Conservation (phyloP, 2,888 invertebrate species). For the Ptilodon capucinus region DNA sequence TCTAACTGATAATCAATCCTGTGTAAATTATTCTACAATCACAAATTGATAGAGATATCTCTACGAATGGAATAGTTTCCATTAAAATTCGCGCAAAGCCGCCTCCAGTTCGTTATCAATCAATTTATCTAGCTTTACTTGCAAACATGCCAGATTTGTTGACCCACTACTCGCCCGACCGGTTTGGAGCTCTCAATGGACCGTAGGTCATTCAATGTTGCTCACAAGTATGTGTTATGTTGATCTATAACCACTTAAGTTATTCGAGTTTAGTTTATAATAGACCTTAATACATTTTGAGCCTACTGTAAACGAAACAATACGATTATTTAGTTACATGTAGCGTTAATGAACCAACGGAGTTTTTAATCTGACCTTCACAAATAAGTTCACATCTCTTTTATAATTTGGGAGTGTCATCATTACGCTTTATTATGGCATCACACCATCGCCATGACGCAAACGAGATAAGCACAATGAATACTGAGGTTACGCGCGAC, state of each 20-base stretch:
- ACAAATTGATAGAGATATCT: slow-evolving; percentile 57
- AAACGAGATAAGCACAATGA: slow-evolving; percentile 24
- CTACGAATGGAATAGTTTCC: slow-evolving; percentile 61
- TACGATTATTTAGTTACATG: slow-evolving; percentile 5
- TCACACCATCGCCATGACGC: slow-evolving; percentile 24
- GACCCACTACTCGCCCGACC: slow-evolving; percentile 60
- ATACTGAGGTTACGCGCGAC: slow-evolving; percentile 18
- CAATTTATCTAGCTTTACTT: slow-evolving; percentile 72
- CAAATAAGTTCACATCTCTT: slow-evolving; percentile 21
- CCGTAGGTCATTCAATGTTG: slow-evolving; percentile 52
- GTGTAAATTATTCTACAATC: slow-evolving; percentile 57
- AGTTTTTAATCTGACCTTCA: slow-evolving; percentile 18
- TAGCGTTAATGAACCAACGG: slow-evolving; percentile 6
- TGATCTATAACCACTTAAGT: slow-evolving; percentile 21
- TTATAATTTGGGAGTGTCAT: slow-evolving; percentile 21
- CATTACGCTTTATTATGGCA: slow-evolving; percentile 27
- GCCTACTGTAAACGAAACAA: slow-evolving; percentile 5
- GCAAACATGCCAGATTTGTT: slow-evolving; percentile 63
- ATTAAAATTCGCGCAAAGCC: slow-evolving; percentile 69
- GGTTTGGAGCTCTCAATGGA: slow-evolving; percentile 61
- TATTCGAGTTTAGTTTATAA: slow-evolving; percentile 17
- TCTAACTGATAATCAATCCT: slow-evolving; percentile 38
- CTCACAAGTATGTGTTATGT: slow-evolving; percentile 21
- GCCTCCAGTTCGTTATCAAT: slow-evolving; percentile 70
- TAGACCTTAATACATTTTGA: slow-evolving; percentile 15